These are phyloP conservation scores for Heterotilapia buettikoferi DNA, from an alignment of 2,113 vertebrate species.

Conservation along the genomic window DNA sequence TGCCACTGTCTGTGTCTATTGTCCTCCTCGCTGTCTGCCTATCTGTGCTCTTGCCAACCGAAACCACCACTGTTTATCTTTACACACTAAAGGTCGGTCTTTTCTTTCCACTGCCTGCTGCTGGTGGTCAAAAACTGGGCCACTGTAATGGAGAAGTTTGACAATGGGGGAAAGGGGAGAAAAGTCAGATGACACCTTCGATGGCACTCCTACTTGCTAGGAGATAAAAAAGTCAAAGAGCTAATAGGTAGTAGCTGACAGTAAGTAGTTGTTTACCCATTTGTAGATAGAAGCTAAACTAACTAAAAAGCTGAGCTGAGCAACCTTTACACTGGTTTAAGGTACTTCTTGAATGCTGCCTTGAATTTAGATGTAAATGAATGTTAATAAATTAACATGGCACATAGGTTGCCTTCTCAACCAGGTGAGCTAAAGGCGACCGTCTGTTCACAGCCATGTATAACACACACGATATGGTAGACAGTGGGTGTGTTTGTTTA, in stretches of 20 bases:
- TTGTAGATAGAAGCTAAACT: not conserved
- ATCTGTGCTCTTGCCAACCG: constrained; percentile 26
- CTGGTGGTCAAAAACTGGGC: constrained; percentile 28
- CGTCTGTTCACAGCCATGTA: not conserved
- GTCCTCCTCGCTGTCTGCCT: not conserved
- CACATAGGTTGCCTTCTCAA: not conserved
- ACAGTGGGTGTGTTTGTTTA: not conserved
- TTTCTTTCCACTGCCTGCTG: constrained; percentile 39
- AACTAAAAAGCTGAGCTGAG: not conserved
- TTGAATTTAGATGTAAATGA: not conserved
- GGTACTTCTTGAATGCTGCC: not conserved
- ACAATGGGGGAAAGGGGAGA: not conserved
- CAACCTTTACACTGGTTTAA: not conserved
- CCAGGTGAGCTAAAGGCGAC: not conserved
- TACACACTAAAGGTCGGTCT: constrained; percentile 8
- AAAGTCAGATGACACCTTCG: not conserved
- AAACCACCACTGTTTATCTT: constrained; percentile 46
- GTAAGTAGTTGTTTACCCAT: not conserved
- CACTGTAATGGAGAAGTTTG: not conserved
- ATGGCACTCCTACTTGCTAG: not conserved
- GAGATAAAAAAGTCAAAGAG: not conserved
- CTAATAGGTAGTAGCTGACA: not conserved
- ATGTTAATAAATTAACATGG: not conserved
- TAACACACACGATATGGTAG: not conserved
- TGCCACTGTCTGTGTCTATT: not conserved